These are phyloP conservation scores for Peromyscus attwateri DNA, from an alignment of 2,797 vertebrate species.

Conservation along the genomic window DNA sequence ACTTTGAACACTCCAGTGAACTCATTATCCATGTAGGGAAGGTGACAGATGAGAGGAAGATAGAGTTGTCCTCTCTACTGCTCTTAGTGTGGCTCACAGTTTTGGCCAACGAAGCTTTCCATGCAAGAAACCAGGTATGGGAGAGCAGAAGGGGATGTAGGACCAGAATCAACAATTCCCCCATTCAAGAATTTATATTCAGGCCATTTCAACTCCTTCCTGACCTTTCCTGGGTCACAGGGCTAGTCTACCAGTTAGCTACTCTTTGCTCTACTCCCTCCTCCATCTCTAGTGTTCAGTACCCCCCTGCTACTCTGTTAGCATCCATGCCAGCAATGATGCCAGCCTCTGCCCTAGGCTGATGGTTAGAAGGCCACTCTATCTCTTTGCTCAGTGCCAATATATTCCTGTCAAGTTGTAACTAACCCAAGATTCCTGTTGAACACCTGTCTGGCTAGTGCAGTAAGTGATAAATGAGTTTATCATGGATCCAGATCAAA, in stretches of 20 bases:
- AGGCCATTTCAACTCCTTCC: background rate
- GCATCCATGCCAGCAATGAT: background rate
- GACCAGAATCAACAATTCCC: background rate
- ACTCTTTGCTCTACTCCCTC: background rate
- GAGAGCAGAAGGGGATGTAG: background rate
- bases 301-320: background rate
- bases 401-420: constrained; percentile 1
- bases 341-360: background rate
- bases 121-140: background rate
- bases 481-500: background rate
- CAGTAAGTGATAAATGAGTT: constrained; percentile 60
- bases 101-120: background rate
- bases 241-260: background rate
- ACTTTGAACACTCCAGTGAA: background rate
- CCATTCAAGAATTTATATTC: background rate
- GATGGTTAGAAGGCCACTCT: background rate
- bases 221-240: background rate
- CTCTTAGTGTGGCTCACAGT: background rate
- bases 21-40: background rate
- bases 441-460: constrained; percentile 46
- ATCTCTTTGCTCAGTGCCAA: background rate
- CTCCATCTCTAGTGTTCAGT: background rate
- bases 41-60: background rate
- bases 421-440: background rate
- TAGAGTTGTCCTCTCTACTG: background rate